phyloP scores from a whole-genome alignment of 2,888 invertebrate species.

The Silvanus unidentatus region DNA sequence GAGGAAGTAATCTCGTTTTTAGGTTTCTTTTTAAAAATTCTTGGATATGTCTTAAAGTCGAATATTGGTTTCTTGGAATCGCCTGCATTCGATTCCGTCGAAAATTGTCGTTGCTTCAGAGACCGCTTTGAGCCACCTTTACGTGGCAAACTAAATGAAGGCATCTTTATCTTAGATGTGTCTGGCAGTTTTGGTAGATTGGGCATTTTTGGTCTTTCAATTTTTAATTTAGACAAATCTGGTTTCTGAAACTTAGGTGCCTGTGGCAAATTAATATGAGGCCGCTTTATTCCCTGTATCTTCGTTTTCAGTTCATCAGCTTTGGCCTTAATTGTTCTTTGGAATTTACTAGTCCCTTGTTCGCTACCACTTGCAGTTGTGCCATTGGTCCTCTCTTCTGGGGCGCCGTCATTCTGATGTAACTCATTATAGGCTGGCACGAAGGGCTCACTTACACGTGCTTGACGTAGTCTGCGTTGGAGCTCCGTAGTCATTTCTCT shows the following conservation, averaged over 20 bases:
- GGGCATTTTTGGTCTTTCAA: constrained; percentile 48
- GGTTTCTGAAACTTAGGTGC: constrained; percentile 50
- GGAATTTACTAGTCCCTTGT: constrained; percentile 16
- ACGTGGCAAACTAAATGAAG: constrained; percentile 48
- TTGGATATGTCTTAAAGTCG: constrained; percentile 73
- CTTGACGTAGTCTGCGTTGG: background rate
- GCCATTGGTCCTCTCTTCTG: constrained; percentile 45
- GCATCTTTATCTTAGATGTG: constrained; percentile 57
- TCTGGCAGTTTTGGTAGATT: constrained; percentile 55
- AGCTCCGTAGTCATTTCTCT: background rate
- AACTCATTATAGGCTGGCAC: background rate
- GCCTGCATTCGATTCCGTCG: constrained; percentile 50
- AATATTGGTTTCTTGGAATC: constrained; percentile 58
- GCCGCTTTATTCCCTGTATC: constrained; percentile 49
- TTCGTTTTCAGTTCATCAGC: constrained; percentile 60
- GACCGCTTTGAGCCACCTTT: constrained; percentile 39
- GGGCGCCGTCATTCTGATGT: constrained; percentile 2
- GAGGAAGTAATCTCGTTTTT: constrained; percentile 8
- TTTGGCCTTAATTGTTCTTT: constrained; percentile 25
- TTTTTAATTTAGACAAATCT: constrained; percentile 42
- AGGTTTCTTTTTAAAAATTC: constrained; percentile 51
- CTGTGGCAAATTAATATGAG: constrained; percentile 56
- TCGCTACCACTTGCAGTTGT: constrained; percentile 26
- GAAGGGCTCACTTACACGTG: background rate
- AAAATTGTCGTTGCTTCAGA: constrained; percentile 41